phyloP scores from a whole-genome alignment of 37 sponge, comb jelly and placozoan species.

The Theonella swinhoei region DNA sequence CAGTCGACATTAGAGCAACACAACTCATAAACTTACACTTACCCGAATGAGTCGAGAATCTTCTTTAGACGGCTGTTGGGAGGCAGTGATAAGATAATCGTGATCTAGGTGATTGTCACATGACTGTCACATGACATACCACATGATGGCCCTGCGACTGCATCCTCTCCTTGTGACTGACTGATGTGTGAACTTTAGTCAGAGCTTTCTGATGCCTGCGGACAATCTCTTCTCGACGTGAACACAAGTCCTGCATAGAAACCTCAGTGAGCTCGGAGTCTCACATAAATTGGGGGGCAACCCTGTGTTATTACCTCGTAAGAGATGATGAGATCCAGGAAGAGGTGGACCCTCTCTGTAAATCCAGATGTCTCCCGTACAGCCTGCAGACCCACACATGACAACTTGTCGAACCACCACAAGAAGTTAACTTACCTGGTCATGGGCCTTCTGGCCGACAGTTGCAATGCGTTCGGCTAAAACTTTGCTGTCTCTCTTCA shows the following conservation, averaged over 20 bases:
- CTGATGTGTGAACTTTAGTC: constrained; percentile 52
- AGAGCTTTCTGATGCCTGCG: constrained; percentile 85
- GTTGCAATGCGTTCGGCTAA: constrained; percentile 23
- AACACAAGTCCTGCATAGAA: constrained; percentile 66
- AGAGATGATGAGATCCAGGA: constrained; percentile 59
- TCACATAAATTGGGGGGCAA: background rate
- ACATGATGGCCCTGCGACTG: constrained; percentile 47
- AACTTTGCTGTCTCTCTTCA: constrained; percentile 42
- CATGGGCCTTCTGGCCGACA: constrained; percentile 30
- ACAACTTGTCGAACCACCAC: too few relatives aligned
- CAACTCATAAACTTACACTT: background rate
- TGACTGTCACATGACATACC: too few relatives aligned
- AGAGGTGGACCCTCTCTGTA: constrained; percentile 55
- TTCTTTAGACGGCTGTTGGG: constrained; percentile 25
- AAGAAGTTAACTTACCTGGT: constrained; percentile 17
- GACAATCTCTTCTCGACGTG: constrained; percentile 77
- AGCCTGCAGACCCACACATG: background rate
- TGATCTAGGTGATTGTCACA: too few relatives aligned
- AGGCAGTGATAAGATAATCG: background rate
- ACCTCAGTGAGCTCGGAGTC: background rate
- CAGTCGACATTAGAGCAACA: background rate
- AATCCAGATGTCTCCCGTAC: constrained; percentile 40
- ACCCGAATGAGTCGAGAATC: constrained; percentile 36
- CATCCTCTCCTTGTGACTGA: constrained; percentile 46
- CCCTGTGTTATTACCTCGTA: constrained; percentile 36